Conservation (phyloP, 2,888 invertebrate species). For the Epistrophe eligans region DNA sequence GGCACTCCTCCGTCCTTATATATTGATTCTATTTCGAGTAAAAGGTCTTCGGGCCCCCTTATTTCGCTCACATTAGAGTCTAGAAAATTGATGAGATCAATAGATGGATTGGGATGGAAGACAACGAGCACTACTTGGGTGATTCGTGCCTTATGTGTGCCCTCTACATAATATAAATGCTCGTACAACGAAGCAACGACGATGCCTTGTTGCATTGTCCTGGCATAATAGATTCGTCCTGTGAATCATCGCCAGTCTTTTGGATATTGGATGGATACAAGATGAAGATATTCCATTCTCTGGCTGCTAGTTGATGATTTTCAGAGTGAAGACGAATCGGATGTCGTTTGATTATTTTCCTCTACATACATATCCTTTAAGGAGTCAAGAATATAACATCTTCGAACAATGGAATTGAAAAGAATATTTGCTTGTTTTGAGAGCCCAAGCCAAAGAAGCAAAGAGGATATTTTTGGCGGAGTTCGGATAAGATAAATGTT, state of each 20-base stretch:
- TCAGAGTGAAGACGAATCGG: constrained; percentile 69
- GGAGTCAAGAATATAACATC: constrained; percentile 8
- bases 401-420: constrained; percentile 41
- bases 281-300: constrained; percentile 70
- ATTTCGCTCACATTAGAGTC: constrained; percentile 66
- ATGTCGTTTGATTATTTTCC: constrained; percentile 71
- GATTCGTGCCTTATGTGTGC: constrained; percentile 41
- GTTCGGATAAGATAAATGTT: constrained; percentile 51
- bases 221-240: constrained; percentile 52
- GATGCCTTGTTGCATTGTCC: constrained; percentile 71
- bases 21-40: constrained; percentile 42
- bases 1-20: constrained; percentile 37
- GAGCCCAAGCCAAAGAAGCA: not conserved
- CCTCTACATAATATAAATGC: not conserved
- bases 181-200: not conserved
- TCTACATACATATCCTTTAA: constrained; percentile 39
- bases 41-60: constrained; percentile 26
- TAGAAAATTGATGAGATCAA: constrained; percentile 75
- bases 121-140: constrained; percentile 37
- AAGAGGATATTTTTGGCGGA: constrained; percentile 34
- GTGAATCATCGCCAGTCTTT: constrained; percentile 35
- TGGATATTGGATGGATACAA: constrained; percentile 22
- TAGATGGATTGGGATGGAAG: constrained; percentile 67
- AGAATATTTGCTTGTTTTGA: constrained; percentile 44
- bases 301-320: constrained; percentile 66